phyloP scores from a whole-genome alignment of 2,113 vertebrate genomes.

The Thomomys bottae region DNA sequence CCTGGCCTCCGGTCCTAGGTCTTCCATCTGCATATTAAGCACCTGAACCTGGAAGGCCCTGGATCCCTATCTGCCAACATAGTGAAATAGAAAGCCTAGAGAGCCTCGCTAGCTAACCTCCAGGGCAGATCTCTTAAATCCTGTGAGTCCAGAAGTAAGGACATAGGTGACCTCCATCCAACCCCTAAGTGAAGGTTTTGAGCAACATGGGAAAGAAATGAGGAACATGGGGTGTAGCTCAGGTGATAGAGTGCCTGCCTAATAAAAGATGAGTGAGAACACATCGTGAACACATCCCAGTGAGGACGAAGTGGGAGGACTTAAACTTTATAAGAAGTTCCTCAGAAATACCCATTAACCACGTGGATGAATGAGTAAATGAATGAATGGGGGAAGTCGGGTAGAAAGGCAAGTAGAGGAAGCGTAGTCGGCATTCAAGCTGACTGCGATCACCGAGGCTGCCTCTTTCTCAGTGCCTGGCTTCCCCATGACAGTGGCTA shows the following conservation, averaged over 20 bases:
- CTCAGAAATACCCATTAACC: constrained; percentile 18
- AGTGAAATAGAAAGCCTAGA: background rate
- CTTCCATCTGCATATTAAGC: background rate
- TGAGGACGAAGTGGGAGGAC: background rate
- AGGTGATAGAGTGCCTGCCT: too few species aligned
- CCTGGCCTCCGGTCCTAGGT: background rate
- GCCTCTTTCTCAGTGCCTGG: background rate
- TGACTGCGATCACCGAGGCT: background rate
- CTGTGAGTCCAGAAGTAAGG: background rate
- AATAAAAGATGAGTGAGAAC: background rate
- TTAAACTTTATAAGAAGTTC: constrained; percentile 53
- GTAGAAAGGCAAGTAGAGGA: background rate
- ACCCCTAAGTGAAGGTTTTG: constrained; percentile 7
- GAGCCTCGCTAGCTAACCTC: background rate
- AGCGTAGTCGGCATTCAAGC: background rate
- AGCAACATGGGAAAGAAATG: background rate
- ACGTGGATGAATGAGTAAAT: too few species aligned
- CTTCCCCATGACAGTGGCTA: background rate
- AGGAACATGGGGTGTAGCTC: too few species aligned
- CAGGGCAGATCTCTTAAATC: background rate
- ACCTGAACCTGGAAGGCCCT: constrained; percentile 44
- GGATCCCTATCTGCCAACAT: background rate
- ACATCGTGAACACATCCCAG: background rate
- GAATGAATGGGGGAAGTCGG: background rate
- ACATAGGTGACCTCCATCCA: background rate